A percentile compares a stretch with the other conserved stretches of the same genome.
phyloP scores from a whole-genome alignment of 1,140 invertebrate species.

The Liolophura sinensis region DNA sequence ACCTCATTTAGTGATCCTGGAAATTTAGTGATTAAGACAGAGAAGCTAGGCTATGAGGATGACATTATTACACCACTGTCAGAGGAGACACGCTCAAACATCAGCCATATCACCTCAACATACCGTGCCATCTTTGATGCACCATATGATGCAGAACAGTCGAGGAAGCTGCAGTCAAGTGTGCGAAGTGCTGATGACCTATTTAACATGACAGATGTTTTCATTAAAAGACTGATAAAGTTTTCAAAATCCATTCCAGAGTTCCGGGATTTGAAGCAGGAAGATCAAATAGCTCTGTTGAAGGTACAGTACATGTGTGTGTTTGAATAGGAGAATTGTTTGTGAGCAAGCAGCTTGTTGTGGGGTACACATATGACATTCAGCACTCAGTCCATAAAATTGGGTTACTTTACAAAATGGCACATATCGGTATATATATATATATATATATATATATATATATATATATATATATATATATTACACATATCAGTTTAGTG shows the following conservation, averaged over 20 bases:
- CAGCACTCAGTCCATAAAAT: no score
- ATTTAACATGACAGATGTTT: conserved; percentile 77
- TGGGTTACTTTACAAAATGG: no score
- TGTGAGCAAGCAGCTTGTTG: no score
- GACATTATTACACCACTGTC: conserved; percentile 28
- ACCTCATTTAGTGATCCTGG: no score
- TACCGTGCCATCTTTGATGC: conserved; percentile 40
- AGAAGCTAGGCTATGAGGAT: conserved; percentile 12
- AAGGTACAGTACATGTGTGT: conserved; percentile 36
- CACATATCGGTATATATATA: no score
- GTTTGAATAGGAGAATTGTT: no score
- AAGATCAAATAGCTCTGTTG: conserved; percentile 47
- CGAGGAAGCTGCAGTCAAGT: conserved; percentile 28
- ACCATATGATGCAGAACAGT: conserved; percentile 35
- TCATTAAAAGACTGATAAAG: conserved; percentile 74
- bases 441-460: no score
- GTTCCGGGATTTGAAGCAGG: conserved; percentile 41
- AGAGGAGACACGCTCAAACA: conserved; percentile 32
- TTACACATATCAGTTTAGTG: no score
- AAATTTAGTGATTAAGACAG: no score
- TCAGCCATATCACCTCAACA: conserved; percentile 29
- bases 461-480: no score
- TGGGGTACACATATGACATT: no score
- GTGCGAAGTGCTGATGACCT: conserved; percentile 42
- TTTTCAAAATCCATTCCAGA: conserved; percentile 51